These are phyloP conservation scores for Phalloptychus januarius DNA, from an alignment of 2,797 vertebrate species.

Conservation along the genomic window DNA sequence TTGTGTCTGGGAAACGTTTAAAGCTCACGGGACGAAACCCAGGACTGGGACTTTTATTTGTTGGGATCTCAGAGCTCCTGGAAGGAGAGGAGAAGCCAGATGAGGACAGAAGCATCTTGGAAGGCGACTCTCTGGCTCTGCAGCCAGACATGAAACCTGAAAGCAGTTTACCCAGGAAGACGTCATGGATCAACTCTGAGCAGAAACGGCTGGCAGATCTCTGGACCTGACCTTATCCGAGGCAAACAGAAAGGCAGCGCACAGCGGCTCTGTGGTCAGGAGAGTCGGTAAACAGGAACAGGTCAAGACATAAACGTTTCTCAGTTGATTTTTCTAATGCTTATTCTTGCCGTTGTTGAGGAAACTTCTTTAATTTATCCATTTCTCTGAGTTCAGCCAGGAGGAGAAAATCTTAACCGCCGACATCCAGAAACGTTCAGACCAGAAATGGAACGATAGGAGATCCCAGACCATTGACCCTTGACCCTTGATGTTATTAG, in stretches of 20 bases:
- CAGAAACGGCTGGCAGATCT: not conserved
- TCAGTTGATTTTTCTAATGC: not conserved
- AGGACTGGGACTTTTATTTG: not conserved
- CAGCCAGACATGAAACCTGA: not conserved
- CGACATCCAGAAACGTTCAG: no score
- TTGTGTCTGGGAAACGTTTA: not conserved
- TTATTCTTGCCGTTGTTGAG: not conserved
- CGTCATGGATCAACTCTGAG: not conserved
- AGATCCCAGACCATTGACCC: not conserved
- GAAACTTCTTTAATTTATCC: not conserved
- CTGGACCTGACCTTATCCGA: conserved; percentile 1
- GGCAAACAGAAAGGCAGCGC: not conserved
- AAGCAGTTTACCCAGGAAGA: not conserved
- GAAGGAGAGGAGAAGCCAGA: not conserved
- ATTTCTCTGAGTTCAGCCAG: not conserved
- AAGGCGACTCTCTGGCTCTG: conserved; percentile 6
- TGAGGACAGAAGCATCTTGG: not conserved
- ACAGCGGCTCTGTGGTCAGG: not conserved
- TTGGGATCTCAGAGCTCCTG: not conserved
- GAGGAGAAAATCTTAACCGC: not conserved
- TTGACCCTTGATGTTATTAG: not conserved
- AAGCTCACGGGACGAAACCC: not conserved
- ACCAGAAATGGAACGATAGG: not conserved
- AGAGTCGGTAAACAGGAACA: not conserved
- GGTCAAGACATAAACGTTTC: not conserved